A percentile compares a stretch with the other conserved stretches of the same genome.
These are phyloP conservation scores for Cotesia chilonis DNA, from an alignment of 1,140 invertebrate species.

Conservation along the genomic window DNA sequence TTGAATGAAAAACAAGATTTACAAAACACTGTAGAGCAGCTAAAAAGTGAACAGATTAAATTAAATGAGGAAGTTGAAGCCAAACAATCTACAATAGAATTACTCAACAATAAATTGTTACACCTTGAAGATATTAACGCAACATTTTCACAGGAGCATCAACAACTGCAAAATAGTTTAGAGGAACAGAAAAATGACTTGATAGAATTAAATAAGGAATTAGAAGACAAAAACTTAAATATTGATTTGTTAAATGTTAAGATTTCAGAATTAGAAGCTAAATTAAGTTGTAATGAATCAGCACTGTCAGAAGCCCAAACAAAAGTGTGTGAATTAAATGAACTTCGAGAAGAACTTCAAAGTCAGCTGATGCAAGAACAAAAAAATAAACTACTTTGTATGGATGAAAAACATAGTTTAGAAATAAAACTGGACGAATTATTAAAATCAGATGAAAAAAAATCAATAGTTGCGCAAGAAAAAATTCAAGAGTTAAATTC, in stretches of 20 bases:
- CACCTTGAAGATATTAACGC: neutral
- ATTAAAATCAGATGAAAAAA: slow-evolving; percentile 10
- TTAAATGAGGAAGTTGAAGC: too few species aligned
- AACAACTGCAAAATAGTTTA: neutral
- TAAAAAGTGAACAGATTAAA: too few species aligned
- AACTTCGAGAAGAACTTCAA: slow-evolving; percentile 34
- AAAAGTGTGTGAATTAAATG: slow-evolving; percentile 34
- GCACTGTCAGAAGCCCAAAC: slow-evolving; percentile 2
- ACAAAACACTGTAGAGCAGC: too few species aligned
- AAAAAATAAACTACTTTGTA: neutral
- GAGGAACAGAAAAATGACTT: neutral
- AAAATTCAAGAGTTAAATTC: slow-evolving; percentile 20
- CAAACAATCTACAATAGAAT: too few species aligned
- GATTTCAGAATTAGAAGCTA: neutral
- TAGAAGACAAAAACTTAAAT: neutral
- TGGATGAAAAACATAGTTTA: slow-evolving; percentile 20
- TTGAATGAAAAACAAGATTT: too few species aligned
- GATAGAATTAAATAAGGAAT: neutral
- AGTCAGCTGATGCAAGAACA: slow-evolving; percentile 33
- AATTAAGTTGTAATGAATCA: neutral
- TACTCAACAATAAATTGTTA: neutral
- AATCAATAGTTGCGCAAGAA: neutral
- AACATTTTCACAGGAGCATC: neutral
- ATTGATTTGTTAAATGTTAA: neutral
- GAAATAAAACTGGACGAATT: slow-evolving; percentile 20